Evolutionary conservation across 2,888 invertebrate species (phyloP), one percentile per base, ranked within the genome.

Genomic region (Drosophila algonquin): DNA sequence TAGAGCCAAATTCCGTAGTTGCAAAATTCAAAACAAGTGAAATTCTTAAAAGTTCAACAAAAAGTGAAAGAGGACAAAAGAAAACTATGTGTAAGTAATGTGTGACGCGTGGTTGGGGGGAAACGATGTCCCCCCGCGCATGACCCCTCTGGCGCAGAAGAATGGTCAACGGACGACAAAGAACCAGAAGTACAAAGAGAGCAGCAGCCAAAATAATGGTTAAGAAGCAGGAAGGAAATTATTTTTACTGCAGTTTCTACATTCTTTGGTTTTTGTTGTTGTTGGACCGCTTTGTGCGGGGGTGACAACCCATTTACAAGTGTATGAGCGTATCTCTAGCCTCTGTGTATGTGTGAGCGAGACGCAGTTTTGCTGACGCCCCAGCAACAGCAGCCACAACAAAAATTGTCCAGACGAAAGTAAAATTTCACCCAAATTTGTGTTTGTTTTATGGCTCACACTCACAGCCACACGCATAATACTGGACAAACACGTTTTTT

Each of bases 371-470:
- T 68, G 73, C 80, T 81, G 79, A 82, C 77, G 82, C 77, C 82
- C 76, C 79, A 70, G 52, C 56, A 71, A 73, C 58, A 68, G 52
- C 56, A 71, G 72, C 55, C 63, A 63, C 63, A 73, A 75, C 73
- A 73, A 73, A 63, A 63, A 63, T 69, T 67, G 45, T 35, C 54
- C 67, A 63, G 62, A 73, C 68, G 73, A 89, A 88, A 89, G 89
- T 87, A 84, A 84, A 89, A 88, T 89, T 87, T 88, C 87, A 77
- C 87, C 80, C 76, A 83, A 81, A 81, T 85, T 76, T 83, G 75
- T 77, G 78, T 81, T 82, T 82, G 75, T 78, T 77, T 79, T 80
- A 67, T 12, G 71, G 58, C 65, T 71, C 51, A 70, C 50, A 67
- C 60, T 56, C 64, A 64, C 69, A 53, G 32, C 56, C 50, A 27